These are phyloP conservation scores for Sabellastarte sp. DNA, from an alignment of 2,888 invertebrate species.

Conservation along the genomic window DNA sequence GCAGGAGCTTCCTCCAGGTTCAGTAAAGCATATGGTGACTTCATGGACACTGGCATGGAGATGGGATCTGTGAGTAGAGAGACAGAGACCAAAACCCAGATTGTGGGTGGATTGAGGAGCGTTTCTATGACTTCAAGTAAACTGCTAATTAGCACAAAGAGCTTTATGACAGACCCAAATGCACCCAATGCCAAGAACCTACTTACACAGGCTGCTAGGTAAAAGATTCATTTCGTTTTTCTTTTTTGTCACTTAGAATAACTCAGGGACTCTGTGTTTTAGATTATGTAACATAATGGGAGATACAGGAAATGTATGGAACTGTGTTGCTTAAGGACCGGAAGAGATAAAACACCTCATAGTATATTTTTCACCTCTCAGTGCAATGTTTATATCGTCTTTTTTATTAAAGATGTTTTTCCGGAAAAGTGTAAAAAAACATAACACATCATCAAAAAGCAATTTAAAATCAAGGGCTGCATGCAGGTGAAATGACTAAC, in stretches of 20 bases:
- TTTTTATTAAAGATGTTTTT: no score
- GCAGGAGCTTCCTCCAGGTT: conserved; percentile 77
- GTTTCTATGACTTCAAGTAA: conserved; percentile 85
- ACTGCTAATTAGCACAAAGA: conserved; percentile 82
- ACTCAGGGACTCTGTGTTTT: no score
- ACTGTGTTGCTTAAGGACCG: not conserved
- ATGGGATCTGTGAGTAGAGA: conserved; percentile 64
- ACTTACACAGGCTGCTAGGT: conserved; percentile 70
- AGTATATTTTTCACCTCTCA: no score
- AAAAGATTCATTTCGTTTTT: no score
- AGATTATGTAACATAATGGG: no score
- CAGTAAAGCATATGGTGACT: conserved; percentile 71
- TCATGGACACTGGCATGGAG: conserved; percentile 65
- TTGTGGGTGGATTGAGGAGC: conserved; percentile 82
- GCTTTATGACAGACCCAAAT: conserved; percentile 83
- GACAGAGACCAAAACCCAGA: conserved; percentile 71
- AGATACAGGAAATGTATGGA: no score
- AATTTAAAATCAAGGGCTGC: no score
- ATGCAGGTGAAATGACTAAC: no score
- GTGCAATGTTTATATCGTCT: no score
- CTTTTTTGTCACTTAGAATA: no score
- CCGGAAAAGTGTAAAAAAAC: no score
- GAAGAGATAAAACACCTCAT: not conserved
- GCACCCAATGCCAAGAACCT: conserved; percentile 90
- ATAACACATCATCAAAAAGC: no score